These are phyloP conservation scores for Poeciliopsis gracilis DNA, from an alignment of 2,797 vertebrate species.

Conservation along the genomic window DNA sequence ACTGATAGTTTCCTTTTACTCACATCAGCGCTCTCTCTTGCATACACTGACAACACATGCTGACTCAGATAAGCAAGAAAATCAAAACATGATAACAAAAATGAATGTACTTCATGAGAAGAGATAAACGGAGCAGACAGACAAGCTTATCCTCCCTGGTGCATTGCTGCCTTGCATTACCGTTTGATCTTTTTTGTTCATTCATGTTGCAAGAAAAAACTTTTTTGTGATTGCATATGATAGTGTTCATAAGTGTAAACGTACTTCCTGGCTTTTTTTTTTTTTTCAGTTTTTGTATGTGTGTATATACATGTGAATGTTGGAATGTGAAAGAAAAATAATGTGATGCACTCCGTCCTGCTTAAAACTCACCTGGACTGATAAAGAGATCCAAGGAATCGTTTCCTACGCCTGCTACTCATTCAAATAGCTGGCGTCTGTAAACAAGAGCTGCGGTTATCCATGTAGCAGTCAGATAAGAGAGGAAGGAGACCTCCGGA, in stretches of 20 bases:
- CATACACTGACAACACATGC: slow-evolving; percentile 75
- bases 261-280: slow-evolving; percentile 14
- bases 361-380: slow-evolving; percentile 73
- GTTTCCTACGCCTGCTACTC: slow-evolving; percentile 74
- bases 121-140: slow-evolving; percentile 72
- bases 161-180: slow-evolving; percentile 47
- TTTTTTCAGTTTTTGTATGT: background rate
- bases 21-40: slow-evolving; percentile 73
- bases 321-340: slow-evolving; percentile 52
- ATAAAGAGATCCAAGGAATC: slow-evolving; percentile 77
- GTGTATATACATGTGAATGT: slow-evolving; percentile 23
- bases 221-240: slow-evolving; percentile 19
- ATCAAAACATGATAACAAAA: slow-evolving; percentile 75
- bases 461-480: slow-evolving; percentile 80
- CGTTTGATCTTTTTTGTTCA: slow-evolving; percentile 47
- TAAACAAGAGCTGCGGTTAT: slow-evolving; percentile 81
- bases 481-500: slow-evolving; percentile 77
- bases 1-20: slow-evolving; percentile 53
- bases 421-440: slow-evolving; percentile 76
- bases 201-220: slow-evolving; percentile 61
- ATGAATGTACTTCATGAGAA: slow-evolving; percentile 77
- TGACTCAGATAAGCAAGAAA: slow-evolving; percentile 73
- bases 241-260: slow-evolving; percentile 15
- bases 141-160: slow-evolving; percentile 66
- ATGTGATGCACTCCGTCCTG: slow-evolving; percentile 63